Evolutionary conservation across 2,113 vertebrate genomes (phyloP).

Genomic region (Pristiophorus japonicus): DNA sequence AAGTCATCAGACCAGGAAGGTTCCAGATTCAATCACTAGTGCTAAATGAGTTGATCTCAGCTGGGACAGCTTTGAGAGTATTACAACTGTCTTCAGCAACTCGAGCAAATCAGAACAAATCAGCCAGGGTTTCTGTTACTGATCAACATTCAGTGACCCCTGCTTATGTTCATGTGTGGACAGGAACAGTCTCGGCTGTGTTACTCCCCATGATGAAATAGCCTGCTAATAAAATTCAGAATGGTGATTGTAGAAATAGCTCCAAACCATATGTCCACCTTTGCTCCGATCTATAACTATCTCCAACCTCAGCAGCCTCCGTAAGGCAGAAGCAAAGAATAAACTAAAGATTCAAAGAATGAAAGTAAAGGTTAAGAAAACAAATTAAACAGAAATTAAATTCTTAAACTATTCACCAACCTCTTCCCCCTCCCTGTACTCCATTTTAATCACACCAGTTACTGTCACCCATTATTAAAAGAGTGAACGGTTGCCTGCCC

Average conservation of each 20-base stretch:
- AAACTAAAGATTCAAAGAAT: not conserved
- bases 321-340: not conserved
- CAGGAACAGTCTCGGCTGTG: not conserved
- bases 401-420: not conserved
- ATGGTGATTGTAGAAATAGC: not conserved
- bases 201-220: not conserved
- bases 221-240: not conserved
- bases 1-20: not conserved
- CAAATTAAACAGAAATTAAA: not conserved
- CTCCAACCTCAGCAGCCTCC: not conserved
- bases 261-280: not conserved
- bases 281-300: not conserved
- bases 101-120: not conserved
- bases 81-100: not conserved
- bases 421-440: not conserved
- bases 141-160: not conserved
- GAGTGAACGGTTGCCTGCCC: not conserved
- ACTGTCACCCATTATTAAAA: not conserved
- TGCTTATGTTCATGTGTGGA: not conserved
- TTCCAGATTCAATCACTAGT: not conserved
- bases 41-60: not conserved
- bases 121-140: not conserved
- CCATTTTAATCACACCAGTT: not conserved
- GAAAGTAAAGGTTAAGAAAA: not conserved
- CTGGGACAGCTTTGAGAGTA: not conserved